Percentiles rank a stretch among this genome's conserved stretches.
phyloP scores from a whole-genome alignment of 2,888 invertebrate species.

The Scaeva pyrastri region DNA sequence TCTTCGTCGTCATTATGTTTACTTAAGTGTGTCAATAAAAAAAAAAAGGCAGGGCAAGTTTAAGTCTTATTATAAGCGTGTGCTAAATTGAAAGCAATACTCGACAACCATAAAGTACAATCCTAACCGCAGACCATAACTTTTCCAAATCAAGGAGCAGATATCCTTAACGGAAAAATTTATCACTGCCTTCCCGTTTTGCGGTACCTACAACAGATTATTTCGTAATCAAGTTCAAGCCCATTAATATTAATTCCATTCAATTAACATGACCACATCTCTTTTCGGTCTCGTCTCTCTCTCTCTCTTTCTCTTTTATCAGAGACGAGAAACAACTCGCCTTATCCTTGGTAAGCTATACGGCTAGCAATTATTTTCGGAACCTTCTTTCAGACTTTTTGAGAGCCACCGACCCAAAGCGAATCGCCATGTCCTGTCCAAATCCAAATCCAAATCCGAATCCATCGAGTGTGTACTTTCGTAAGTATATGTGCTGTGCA shows the following conservation, averaged over 20 bases:
- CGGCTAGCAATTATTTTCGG: slow-evolving; percentile 55
- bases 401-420: slow-evolving; percentile 3
- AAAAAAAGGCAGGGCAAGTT: background rate
- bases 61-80: slow-evolving; percentile 22
- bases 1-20: background rate
- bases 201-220: slow-evolving; percentile 51
- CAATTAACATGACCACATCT: slow-evolving; percentile 70
- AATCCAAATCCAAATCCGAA: too few relatives aligned
- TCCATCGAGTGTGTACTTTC: slow-evolving; percentile 10
- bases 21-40: slow-evolving; percentile 17
- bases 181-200: slow-evolving; percentile 56
- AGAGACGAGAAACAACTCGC: slow-evolving; percentile 25
- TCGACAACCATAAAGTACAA: slow-evolving; percentile 23
- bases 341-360: slow-evolving; percentile 30
- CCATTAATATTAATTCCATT: slow-evolving; percentile 74
- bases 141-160: slow-evolving; percentile 38
- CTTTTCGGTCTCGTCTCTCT: background rate
- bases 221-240: slow-evolving; percentile 70
- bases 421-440: slow-evolving; percentile 20
- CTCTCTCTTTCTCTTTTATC: too few relatives aligned
- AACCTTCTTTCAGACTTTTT: slow-evolving; percentile 36
- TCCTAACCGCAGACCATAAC: slow-evolving; percentile 32
- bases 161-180: slow-evolving; percentile 58
- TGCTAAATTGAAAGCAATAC: slow-evolving; percentile 37
- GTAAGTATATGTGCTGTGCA: slow-evolving; percentile 39